Conservation (phyloP, 2,888 invertebrate genomes). For the Lapara coniferarum region DNA sequence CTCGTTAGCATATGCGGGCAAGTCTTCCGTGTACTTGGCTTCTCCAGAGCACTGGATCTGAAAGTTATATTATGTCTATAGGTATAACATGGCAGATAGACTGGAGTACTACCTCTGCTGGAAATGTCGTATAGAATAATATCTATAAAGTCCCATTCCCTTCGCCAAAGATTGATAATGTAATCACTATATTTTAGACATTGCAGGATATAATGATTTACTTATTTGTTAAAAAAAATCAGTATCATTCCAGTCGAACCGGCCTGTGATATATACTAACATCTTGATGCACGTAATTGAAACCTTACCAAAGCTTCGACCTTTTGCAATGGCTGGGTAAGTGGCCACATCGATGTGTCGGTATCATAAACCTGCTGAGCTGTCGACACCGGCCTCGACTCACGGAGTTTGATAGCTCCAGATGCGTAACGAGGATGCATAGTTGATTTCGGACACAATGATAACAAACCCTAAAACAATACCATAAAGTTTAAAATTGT, state of each 20-base stretch:
- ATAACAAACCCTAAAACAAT: constrained; percentile 74
- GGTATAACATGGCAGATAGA: too few relatives aligned
- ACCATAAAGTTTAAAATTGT: background rate
- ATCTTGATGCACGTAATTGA: too few relatives aligned
- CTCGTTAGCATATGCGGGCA: constrained; percentile 83
- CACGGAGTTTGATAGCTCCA: constrained; percentile 65
- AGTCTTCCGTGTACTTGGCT: constrained; percentile 86
- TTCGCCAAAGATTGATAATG: too few relatives aligned
- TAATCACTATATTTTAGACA: too few relatives aligned
- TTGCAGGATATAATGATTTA: too few relatives aligned
- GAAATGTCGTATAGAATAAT: too few relatives aligned
- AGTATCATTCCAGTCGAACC: too few relatives aligned
- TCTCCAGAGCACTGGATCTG: constrained; percentile 86
- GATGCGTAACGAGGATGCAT: constrained; percentile 67
- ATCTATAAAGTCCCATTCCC: too few relatives aligned
- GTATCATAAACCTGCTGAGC: constrained; percentile 85
- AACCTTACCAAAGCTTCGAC: constrained; percentile 75
- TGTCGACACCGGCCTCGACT: constrained; percentile 80
- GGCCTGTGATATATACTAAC: too few relatives aligned
- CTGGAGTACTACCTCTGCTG: too few relatives aligned
- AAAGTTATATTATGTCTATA: too few relatives aligned
- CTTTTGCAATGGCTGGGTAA: constrained; percentile 86
- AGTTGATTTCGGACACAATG: constrained; percentile 71
- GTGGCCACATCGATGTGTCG: constrained; percentile 84
- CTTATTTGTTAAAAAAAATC: too few relatives aligned